phyloP scores from a whole-genome alignment of 2,888 invertebrate genomes.

The Alitta virens region DNA sequence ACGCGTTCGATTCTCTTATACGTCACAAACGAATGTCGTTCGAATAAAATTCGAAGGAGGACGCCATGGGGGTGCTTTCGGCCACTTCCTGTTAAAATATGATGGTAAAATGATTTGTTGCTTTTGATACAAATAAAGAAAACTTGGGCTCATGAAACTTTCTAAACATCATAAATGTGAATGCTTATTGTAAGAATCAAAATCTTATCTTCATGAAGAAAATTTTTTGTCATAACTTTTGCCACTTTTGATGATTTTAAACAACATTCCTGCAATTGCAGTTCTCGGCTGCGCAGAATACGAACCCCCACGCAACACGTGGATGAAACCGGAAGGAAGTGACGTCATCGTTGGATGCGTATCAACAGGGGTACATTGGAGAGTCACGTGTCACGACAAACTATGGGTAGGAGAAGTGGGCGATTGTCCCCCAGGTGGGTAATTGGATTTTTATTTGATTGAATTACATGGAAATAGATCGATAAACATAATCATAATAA shows the following conservation, averaged over 20 bases:
- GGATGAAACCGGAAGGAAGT: conserved; percentile 12
- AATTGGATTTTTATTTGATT: too few species aligned
- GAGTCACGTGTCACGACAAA: conserved; percentile 16
- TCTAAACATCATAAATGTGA: too few species aligned
- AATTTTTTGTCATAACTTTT: too few species aligned
- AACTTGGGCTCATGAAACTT: not conserved
- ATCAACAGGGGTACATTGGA: conserved; percentile 9
- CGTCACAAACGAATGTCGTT: conserved; percentile 12
- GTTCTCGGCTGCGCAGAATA: conserved; percentile 19
- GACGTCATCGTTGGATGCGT: conserved; percentile 10
- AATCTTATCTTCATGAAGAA: too few species aligned
- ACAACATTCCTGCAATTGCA: too few species aligned
- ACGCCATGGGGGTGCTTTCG: conserved; percentile 7
- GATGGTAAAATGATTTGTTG: conserved; percentile 11
- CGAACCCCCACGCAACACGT: conserved; percentile 16
- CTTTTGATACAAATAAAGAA: not conserved
- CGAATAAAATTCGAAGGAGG: conserved; percentile 12
- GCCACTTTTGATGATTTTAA: too few species aligned
- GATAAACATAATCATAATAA: too few species aligned
- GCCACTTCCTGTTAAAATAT: conserved; percentile 18
- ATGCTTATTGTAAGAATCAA: too few species aligned
- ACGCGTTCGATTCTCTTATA: conserved; percentile 11
- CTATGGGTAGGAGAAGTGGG: conserved; percentile 20
- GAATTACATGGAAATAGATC: too few species aligned
- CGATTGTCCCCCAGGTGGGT: conserved; percentile 19